Base-by-base conservation (phyloP, 2,113 vertebrate species). In the Hemicordylus capensis region DNA sequence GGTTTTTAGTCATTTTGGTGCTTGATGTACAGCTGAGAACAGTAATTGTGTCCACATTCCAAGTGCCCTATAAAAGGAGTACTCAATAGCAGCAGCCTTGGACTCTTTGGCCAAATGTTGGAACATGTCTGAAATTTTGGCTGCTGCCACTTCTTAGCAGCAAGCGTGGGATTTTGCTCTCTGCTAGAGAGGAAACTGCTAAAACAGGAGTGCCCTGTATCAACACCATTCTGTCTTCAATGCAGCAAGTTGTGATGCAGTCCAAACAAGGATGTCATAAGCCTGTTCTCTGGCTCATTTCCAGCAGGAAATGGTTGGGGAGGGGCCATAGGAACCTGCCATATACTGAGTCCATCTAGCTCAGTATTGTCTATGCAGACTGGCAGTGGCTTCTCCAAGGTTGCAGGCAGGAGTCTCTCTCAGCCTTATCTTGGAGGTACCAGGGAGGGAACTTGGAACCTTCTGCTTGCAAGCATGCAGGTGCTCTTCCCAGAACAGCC, bases 1-100 rank as follows among this genome's bases (percentile, higher is more conserved):
- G 4, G 20, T 87, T 88, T 56, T 88, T 90, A 77, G 66, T 20
- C 91, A 77, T 89, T 90, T 88, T 51, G 74, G 56, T 83, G 54
- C 14, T 34, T 81, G 85, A 37, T 58, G 39, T 17, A 42, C 11
- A 67, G 79, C 54, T 67, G 85, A 76, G 80, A 90, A 31, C 85
- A 81, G 63, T n/a, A 87, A 44, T 88, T 90, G 75, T 0, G 19
- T 34, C 20, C 70, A 31, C 26, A 85, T 61, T 82, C 46, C 15
- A 87, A 7, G 0, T 67, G 44, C 11, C 34, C 37, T 44, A 39
- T 81, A 39, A 85, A 77, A 26, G 56, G 75, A 76, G 51, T 6
- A 4, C n/a, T 91, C 54, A 85, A 77, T 58, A 17, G 24, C 51
- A n/a, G 42, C 61, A 76, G 10, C 76, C 46, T 46, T 82, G 84